phyloP scores from a whole-genome alignment of 1,140 invertebrate species.

The Atta colombica region DNA sequence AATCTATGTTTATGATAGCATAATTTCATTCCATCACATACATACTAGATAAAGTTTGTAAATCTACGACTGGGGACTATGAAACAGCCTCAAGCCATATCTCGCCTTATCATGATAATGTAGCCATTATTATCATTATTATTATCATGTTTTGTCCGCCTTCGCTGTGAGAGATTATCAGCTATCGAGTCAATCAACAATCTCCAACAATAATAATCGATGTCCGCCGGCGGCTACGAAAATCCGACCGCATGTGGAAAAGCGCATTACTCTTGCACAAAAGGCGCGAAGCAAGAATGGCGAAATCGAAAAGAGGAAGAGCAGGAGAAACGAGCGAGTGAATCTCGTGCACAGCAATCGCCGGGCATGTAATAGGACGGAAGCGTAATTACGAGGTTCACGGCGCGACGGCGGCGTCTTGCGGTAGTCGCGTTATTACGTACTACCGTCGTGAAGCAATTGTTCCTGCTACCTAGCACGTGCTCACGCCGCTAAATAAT shows the following conservation, averaged over 20 bases:
- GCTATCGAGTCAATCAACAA: constrained; percentile 38
- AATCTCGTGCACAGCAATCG: constrained; percentile 64
- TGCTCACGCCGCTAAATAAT: constrained; percentile 68
- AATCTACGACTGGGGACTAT: constrained; percentile 9
- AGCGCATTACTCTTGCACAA: constrained; percentile 4
- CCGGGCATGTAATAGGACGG: constrained; percentile 68
- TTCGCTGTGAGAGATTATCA: constrained; percentile 62
- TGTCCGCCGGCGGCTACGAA: neutral
- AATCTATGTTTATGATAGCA: neutral
- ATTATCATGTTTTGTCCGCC: constrained; percentile 27
- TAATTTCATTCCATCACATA: neutral
- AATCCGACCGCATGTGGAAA: neutral
- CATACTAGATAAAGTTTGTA: constrained; percentile 12
- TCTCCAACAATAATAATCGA: constrained; percentile 65
- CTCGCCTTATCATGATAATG: constrained; percentile 44
- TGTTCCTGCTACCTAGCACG: constrained; percentile 67
- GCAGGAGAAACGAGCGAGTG: neutral
- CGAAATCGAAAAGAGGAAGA: constrained; percentile 6
- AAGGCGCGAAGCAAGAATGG: neutral
- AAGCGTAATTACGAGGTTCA: constrained; percentile 74
- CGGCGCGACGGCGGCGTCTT: constrained; percentile 48
- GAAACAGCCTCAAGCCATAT: constrained; percentile 7
- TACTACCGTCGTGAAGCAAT: constrained; percentile 63
- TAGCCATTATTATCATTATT: constrained; percentile 42
- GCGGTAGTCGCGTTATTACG: constrained; percentile 75